A percentile compares a stretch with the other conserved stretches of the same genome.
These are phyloP conservation scores for Sturnira hondurensis DNA, from an alignment of 2,113 vertebrate genomes.

Conservation along the genomic window DNA sequence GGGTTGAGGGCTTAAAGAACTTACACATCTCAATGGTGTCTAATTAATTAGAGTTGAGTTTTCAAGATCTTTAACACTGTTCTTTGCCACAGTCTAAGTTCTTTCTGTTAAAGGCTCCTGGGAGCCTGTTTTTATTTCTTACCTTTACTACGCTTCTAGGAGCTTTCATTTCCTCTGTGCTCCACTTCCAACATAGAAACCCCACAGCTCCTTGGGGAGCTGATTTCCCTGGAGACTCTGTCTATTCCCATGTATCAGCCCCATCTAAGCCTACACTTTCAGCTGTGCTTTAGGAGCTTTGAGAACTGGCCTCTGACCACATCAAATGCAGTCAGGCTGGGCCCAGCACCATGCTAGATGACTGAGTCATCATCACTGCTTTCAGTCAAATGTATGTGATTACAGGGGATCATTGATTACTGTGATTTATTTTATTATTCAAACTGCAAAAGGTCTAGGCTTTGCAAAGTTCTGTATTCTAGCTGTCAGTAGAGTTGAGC, in stretches of 20 bases:
- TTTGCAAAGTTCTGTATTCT: neutral
- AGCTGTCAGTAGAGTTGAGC: neutral
- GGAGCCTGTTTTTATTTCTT: neutral
- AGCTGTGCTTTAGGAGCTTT: neutral
- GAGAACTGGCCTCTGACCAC: neutral
- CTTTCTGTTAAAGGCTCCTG: neutral
- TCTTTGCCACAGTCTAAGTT: neutral
- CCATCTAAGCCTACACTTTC: neutral
- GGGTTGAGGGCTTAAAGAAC: neutral
- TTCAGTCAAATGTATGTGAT: neutral
- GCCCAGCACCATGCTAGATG: neutral
- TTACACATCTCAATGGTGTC: neutral
- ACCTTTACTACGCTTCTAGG: neutral
- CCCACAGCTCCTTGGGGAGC: neutral
- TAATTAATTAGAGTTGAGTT: neutral
- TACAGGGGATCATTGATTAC: neutral
- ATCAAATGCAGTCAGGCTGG: neutral
- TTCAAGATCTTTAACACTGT: neutral
- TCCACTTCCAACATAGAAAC: neutral
- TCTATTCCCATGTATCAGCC: neutral
- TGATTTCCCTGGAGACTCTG: neutral
- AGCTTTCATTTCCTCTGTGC: neutral
- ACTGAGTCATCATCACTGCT: neutral
- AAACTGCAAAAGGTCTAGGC: neutral
- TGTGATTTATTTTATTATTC: slow-evolving; percentile 10